Conservation (phyloP, 2,113 vertebrate genomes). For the Xyrauchen texanus region DNA sequence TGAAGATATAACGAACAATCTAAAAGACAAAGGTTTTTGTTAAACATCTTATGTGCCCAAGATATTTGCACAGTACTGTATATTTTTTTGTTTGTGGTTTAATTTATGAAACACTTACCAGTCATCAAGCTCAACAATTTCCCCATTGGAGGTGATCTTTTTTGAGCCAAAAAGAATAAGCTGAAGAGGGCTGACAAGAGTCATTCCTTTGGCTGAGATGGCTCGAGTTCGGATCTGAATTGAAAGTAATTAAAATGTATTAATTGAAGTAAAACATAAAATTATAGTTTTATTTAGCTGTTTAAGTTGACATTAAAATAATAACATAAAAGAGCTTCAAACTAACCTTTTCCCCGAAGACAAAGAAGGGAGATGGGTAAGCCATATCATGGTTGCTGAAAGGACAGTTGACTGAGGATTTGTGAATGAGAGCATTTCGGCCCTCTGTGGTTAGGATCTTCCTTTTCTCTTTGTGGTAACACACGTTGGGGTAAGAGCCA, state of each 20-base stretch:
- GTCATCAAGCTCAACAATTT: conserved; percentile 85
- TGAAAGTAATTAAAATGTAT: neutral
- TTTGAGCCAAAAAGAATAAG: conserved; percentile 92
- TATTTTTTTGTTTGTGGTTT: neutral
- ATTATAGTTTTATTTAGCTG: too few species aligned
- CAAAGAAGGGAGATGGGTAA: conserved; percentile 92
- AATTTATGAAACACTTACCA: conserved; percentile 74
- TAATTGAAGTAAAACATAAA: too few species aligned
- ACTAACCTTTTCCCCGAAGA: conserved; percentile 94
- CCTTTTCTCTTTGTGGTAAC: conserved; percentile 96
- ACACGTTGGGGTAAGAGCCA: conserved; percentile 93
- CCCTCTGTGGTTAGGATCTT: conserved; percentile 96
- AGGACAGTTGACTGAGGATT: conserved; percentile 94
- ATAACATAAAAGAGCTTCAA: neutral
- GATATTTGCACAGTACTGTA: too few species aligned
- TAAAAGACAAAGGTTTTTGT: too few species aligned
- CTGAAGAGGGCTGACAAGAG: conserved; percentile 91
- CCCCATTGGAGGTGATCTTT: conserved; percentile 84
- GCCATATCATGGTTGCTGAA: conserved; percentile 91
- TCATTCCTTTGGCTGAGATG: conserved; percentile 97
- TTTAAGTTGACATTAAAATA: too few species aligned
- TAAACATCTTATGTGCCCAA: too few species aligned
- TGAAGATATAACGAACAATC: too few species aligned
- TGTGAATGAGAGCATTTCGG: conserved; percentile 94
- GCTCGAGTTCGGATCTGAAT: conserved; percentile 90